Evolutionary conservation across 1,140 invertebrate species (phyloP).

Genomic region (Euwallacea similis): DNA sequence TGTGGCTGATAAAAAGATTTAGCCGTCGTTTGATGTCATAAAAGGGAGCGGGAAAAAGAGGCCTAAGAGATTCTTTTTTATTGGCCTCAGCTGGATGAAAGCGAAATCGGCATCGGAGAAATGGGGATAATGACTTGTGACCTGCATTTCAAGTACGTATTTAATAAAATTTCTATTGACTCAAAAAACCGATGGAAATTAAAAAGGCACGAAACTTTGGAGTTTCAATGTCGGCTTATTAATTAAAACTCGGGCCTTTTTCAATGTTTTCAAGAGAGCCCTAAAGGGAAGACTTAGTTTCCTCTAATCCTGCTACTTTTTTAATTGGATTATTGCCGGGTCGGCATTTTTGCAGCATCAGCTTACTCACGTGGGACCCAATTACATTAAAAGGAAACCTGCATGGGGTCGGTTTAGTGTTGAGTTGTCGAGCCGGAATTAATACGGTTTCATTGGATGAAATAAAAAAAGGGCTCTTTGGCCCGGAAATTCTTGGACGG

Average conservation of each 20-base stretch:
- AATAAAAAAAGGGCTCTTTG: not conserved
- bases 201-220: not conserved
- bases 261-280: not conserved
- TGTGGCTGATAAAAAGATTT: constrained; percentile 4
- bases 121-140: constrained; percentile 1
- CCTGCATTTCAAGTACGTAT: not conserved
- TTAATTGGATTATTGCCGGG: constrained; percentile 12
- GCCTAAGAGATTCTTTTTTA: not conserved
- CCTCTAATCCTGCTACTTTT: constrained; percentile 7
- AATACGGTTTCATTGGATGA: not conserved
- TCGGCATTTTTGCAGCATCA: constrained; percentile 6
- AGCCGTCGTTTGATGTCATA: not conserved
- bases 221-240: not conserved
- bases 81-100: not conserved
- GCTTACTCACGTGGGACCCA: not conserved
- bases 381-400: constrained; percentile 10
- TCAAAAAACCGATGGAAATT: not conserved
- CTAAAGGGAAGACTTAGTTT: constrained; percentile 5
- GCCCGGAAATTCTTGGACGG: not conserved
- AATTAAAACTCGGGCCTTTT: not conserved
- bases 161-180: not conserved
- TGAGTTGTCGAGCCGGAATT: not conserved
- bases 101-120: not conserved
- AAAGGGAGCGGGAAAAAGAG: not conserved
- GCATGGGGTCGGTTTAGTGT: not conserved